Conservation (phyloP, 2,888 invertebrate species). For the Emesis furor region DNA sequence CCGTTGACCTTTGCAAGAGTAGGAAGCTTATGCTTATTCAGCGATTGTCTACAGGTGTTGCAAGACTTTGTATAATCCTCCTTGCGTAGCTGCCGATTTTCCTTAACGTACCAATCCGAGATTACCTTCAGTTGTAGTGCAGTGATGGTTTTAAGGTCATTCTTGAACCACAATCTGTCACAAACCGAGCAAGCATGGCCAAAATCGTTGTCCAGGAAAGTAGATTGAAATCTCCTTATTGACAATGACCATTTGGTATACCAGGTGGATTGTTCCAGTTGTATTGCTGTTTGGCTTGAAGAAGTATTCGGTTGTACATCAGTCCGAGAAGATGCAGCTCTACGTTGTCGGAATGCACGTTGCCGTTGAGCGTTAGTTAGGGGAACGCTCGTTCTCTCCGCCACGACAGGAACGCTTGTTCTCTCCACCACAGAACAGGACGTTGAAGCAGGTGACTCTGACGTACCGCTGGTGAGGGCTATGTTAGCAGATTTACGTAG, state of each 20-base stretch:
- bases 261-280: conserved; percentile 73
- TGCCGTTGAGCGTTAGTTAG: conserved; percentile 36
- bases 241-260: conserved; percentile 77
- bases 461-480: conserved; percentile 20
- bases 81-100: conserved; percentile 59
- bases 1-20: conserved; percentile 77
- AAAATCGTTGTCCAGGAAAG: conserved; percentile 79
- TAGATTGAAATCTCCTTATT: conserved; percentile 73
- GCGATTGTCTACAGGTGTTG: conserved; percentile 75
- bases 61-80: conserved; percentile 75
- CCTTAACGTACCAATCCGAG: conserved; percentile 74
- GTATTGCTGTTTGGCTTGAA: conserved; percentile 43
- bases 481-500: conserved; percentile 53
- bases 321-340: conserved; percentile 28
- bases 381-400: conserved; percentile 18
- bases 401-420: conserved; percentile 25
- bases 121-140: conserved; percentile 78
- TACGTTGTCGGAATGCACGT: conserved; percentile 27
- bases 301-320: conserved; percentile 33
- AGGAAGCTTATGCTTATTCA: conserved; percentile 76
- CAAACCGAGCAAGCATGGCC: conserved; percentile 79
- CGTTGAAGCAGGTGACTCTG: conserved; percentile 21
- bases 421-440: conserved; percentile 19
- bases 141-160: conserved; percentile 72
- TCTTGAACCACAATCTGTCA: conserved; percentile 79